Conservation (phyloP, 1,140 invertebrate species). For the Parapsyche elsis region DNA sequence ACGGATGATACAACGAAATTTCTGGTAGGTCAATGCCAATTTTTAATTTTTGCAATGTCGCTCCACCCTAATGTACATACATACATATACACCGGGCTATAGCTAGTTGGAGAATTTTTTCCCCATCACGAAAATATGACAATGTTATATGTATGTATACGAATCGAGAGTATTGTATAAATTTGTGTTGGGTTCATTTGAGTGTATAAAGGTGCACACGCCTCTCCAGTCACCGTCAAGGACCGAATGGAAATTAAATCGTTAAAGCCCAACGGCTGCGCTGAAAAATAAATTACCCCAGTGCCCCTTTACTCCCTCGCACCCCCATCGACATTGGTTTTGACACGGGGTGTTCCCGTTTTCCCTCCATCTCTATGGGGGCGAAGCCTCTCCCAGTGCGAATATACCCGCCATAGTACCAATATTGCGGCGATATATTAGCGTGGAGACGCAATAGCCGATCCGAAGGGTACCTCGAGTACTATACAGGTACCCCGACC, state of each 20-base stretch:
- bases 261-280: neutral
- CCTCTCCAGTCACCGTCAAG: neutral
- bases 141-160: too few species aligned
- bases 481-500: neutral
- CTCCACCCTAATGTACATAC: too few species aligned
- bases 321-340: neutral
- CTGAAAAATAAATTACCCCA: slow-evolving; percentile 21
- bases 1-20: too few species aligned
- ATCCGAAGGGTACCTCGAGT: too few species aligned
- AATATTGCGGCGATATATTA: slow-evolving; percentile 36
- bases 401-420: neutral
- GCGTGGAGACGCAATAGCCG: neutral
- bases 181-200: too few species aligned
- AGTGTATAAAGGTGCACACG: neutral
- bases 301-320: neutral
- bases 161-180: too few species aligned
- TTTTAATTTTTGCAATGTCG: too few species aligned
- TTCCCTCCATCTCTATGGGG: neutral
- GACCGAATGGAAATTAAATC: slow-evolving; percentile 25
- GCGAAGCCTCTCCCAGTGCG: too few species aligned
- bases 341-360: neutral
- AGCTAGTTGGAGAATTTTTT: too few species aligned
- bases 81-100: too few species aligned
- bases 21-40: too few species aligned
- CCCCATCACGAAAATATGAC: too few species aligned